These are phyloP conservation scores for Leptopilina drosophilae DNA, from an alignment of 2,888 invertebrate species.

Conservation along the genomic window DNA sequence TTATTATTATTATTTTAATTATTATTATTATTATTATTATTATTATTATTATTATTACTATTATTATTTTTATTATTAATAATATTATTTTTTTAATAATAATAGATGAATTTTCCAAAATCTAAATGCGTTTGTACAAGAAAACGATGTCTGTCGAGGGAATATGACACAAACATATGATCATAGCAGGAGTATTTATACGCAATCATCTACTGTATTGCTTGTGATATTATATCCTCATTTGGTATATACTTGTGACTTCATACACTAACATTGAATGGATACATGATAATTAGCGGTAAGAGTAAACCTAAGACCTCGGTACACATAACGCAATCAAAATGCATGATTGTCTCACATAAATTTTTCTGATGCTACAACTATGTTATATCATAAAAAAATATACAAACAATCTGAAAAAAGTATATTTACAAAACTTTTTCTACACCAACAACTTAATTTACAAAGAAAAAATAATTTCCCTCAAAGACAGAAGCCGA, in stretches of 20 bases:
- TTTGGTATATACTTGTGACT: constrained; percentile 1
- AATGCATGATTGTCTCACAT: constrained; percentile 3
- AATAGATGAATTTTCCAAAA: no score
- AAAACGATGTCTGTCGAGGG: neutral
- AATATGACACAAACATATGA: neutral
- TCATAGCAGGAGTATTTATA: constrained; percentile 50
- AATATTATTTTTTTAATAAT: no score
- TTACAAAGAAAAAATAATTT: no score
- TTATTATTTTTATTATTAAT: no score
- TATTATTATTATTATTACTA: no score
- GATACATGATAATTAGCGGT: constrained; percentile 9
- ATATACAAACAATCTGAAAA: neutral
- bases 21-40: no score
- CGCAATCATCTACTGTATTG: constrained; percentile 60
- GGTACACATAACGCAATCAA: constrained; percentile 19
- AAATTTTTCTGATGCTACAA: neutral
- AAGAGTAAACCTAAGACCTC: constrained; percentile 6
- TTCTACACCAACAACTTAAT: neutral
- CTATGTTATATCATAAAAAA: neutral
- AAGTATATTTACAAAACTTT: no score
- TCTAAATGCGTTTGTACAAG: no score
- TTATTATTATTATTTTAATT: no score
- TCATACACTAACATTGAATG: constrained; percentile 11
- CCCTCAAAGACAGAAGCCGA: no score
- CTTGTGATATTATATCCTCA: constrained; percentile 54